Base-by-base conservation (phyloP, 2,888 invertebrate species). In the Uropetala carovei region DNA sequence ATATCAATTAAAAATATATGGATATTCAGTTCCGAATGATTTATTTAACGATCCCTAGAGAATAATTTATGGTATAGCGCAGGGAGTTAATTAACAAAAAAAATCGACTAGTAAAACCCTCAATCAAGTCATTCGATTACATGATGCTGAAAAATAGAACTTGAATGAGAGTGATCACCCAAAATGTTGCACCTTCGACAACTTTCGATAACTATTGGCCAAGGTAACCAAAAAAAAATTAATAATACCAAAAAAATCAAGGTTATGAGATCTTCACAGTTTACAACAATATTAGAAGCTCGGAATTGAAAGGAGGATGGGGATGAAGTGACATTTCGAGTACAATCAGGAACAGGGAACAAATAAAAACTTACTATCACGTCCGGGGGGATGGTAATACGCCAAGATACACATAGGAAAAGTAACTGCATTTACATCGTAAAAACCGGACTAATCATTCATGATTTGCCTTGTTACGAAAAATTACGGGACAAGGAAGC, bases 381-480 rank as follows among this genome's bases (percentile, higher is more conserved):
- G 64, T 43, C 43, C 27, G 43, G 43, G 58, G 27, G 27, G 22
- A 56, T 43, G 27, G 89, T 89, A 64, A 64, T 64, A 89, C 43
- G 64, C 89, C 64, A 60, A 89, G 86, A 64, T 60, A 68, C 64
- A 89, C 89, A 64, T 89, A 64, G 89, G 64, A 64, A 89, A 89
- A 89, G 64, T 89, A 89, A 89, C 43, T 43, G 43, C 89, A 64
- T 89, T 89, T n/a, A 27, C 43, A n/a, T 89, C 43, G 43, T 16
- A 68, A 27, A 82, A 83, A 83, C 56, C 83, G n/a, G 83, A 83
- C 56, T 83, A 14, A 43, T 43, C 5, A 5, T 43, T 43, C 5
- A n/a, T 43, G 5, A 43, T 43, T 43, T 43, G 43, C 43, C 43
- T 5, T 3, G 43, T 43, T 43, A 43, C 43, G 30, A 16, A 89